A percentile compares a stretch with the other conserved stretches of the same genome.
These are phyloP conservation scores for Phasia obesa DNA, from an alignment of 2,888 invertebrate genomes.

Conservation along the genomic window DNA sequence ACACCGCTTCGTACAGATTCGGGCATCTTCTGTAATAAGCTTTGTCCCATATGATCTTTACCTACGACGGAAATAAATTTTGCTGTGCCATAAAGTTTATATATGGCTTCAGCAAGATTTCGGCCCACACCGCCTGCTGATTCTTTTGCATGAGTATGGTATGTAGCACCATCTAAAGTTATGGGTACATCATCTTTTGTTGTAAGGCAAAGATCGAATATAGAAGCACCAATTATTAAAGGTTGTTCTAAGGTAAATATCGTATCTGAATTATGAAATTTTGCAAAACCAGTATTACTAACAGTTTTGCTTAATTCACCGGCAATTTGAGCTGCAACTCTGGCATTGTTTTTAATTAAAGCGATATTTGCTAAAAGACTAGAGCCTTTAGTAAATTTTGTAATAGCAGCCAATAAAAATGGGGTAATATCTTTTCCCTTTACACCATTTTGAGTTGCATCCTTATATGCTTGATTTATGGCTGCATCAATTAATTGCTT, in stretches of 20 bases:
- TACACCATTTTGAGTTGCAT: conserved; percentile 85
- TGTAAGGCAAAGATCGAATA: conserved; percentile 88
- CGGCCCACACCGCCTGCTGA: conserved; percentile 95
- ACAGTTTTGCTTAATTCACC: conserved; percentile 83
- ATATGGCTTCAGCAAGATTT: conserved; percentile 94
- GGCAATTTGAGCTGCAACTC: conserved; percentile 91
- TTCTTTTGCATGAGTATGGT: conserved; percentile 86
- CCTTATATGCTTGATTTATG: conserved; percentile 87
- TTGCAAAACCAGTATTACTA: neutral
- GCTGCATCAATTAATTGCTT: conserved; percentile 86
- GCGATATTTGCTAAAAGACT: conserved; percentile 94
- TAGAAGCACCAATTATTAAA: conserved; percentile 90
- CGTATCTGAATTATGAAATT: neutral
- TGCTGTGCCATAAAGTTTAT: conserved; percentile 86
- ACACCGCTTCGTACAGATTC: conserved; percentile 78
- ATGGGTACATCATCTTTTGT: conserved; percentile 86
- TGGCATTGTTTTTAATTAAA: conserved; percentile 96
- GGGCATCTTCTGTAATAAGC: conserved; percentile 80
- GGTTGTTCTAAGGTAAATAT: conserved; percentile 64
- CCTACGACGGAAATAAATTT: conserved; percentile 91
- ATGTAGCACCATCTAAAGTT: conserved; percentile 89
- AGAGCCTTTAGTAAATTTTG: conserved; percentile 90
- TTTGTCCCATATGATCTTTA: conserved; percentile 85
- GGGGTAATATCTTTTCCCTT: conserved; percentile 96
- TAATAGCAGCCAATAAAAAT: conserved; percentile 90